These are phyloP conservation scores for Pterostichus madidus DNA, from an alignment of 2,888 invertebrate genomes.

Conservation along the genomic window DNA sequence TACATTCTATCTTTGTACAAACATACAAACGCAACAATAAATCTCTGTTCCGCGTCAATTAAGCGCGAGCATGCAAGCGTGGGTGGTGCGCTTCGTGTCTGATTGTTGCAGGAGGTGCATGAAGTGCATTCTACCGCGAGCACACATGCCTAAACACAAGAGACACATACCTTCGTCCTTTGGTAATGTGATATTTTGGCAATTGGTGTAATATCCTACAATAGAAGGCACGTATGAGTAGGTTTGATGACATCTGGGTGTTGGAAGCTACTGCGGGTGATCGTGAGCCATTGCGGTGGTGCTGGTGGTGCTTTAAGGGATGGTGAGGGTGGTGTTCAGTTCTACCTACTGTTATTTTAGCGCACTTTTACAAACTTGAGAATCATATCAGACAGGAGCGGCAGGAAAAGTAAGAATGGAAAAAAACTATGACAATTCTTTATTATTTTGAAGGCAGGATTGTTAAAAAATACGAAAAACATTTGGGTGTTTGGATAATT, in stretches of 20 bases:
- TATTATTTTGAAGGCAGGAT: no score
- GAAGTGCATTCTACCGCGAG: constrained; percentile 39
- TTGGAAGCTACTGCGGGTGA: constrained; percentile 36
- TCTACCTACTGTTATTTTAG: no score
- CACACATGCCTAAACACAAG: constrained; percentile 65
- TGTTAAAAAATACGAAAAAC: no score
- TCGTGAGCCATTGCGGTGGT: neutral
- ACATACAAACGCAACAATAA: no score
- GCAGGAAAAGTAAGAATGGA: no score
- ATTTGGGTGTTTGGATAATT: no score
- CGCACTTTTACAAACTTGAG: no score
- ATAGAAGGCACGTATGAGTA: constrained; percentile 73
- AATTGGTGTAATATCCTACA: constrained; percentile 77
- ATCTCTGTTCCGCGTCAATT: no score
- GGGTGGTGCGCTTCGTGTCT: constrained; percentile 10
- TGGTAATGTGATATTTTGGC: constrained; percentile 76
- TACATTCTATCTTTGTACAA: no score
- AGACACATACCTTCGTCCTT: constrained; percentile 76
- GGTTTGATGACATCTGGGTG: constrained; percentile 47
- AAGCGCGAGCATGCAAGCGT: constrained; percentile 18
- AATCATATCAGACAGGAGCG: no score
- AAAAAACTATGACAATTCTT: no score
- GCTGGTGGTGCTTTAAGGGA: neutral
- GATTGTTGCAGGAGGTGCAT: constrained; percentile 43
- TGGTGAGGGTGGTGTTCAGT: neutral